These are phyloP conservation scores for Scophthalmus maximus DNA, from an alignment of 2,113 vertebrate genomes.

Conservation along the genomic window DNA sequence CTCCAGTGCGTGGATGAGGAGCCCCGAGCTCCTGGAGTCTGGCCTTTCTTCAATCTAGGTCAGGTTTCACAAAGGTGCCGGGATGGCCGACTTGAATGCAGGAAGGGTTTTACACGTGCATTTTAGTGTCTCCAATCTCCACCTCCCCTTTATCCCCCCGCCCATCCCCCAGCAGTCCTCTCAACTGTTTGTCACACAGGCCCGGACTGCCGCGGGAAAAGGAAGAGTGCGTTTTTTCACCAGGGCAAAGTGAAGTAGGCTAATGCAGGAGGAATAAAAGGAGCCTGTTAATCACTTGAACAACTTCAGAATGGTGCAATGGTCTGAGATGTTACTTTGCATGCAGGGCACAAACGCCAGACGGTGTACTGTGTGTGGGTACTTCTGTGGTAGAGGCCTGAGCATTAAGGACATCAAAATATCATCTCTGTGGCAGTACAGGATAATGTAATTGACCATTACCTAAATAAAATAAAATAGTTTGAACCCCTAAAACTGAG, in stretches of 20 bases:
- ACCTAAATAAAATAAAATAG: too few species aligned
- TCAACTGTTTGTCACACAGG: conserved; percentile 30
- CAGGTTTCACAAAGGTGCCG: conserved; percentile 71
- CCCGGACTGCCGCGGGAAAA: conserved; percentile 70
- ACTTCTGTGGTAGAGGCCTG: too few species aligned
- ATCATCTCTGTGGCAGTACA: too few species aligned
- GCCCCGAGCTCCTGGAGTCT: conserved; percentile 59
- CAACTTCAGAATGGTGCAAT: conserved; percentile 39
- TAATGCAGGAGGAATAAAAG: conserved; percentile 66
- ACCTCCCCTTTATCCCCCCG: conserved; percentile 37
- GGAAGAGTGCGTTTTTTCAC: conserved; percentile 59
- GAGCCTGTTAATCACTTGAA: conserved; percentile 59
- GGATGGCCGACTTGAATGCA: conserved; percentile 54
- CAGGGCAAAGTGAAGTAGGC: conserved; percentile 57
- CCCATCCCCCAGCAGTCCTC: conserved; percentile 4
- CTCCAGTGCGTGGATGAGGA: conserved; percentile 43
- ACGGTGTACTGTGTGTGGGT: background rate
- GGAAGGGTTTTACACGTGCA: conserved; percentile 57
- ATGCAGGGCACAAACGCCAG: conserved; percentile 35
- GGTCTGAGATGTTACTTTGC: conserved; percentile 27
- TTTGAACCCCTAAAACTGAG: too few species aligned
- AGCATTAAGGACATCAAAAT: too few species aligned
- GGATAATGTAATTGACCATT: too few species aligned
- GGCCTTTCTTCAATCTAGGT: conserved; percentile 73
- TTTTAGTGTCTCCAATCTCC: conserved; percentile 61